Evolutionary conservation across 2,113 vertebrate genomes (phyloP), one percentile per base, ranked within the genome.

Genomic region (Scatophagus argus): DNA sequence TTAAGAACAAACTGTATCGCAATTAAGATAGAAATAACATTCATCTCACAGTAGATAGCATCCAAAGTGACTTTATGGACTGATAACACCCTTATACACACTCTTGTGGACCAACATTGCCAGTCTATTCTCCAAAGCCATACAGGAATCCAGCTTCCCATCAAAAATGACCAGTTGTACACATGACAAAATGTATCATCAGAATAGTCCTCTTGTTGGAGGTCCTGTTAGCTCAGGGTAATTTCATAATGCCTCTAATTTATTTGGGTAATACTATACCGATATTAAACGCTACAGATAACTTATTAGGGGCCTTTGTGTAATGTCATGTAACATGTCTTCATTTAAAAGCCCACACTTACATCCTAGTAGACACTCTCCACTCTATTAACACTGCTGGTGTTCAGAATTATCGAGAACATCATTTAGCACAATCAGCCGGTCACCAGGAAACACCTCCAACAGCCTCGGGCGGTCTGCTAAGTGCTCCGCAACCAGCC

Each of bases 401-500:
- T 38, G 51, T 39, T 55, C 23, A 31, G 27, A 61, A 72, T 49
- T 44, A 69, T 3, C 6, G 31, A 52, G 21, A 34, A 43, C 38
- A 21, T 61, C 60, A 67, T 77, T 82, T 60, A 67, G 44, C n/a
- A 25, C 67, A 69, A 74, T 69, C 77, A 84, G 41, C 36, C 49
- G 56, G 52, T 72, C 75, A 71, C 16, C 34, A 55, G 69, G 68
- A 87, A 79, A 63, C 64, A 72, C 66, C 46, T 77, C 32, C 56
- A 25, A 11, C 5, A 55, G 74, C 70, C 47, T 25, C 10, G 44
- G 81, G 87, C 58, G 76, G 63, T 82, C 80, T 31, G 41, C 62
- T 71, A 84, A 84, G 74, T 79, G 70, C 61, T 72, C 60, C 56
- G 8, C 38, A 80, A 77, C n/a, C 64, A 52, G 27, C 39, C 38